Conservation (phyloP, 2,797 vertebrate genomes). For the Melopsittacus undulatus region DNA sequence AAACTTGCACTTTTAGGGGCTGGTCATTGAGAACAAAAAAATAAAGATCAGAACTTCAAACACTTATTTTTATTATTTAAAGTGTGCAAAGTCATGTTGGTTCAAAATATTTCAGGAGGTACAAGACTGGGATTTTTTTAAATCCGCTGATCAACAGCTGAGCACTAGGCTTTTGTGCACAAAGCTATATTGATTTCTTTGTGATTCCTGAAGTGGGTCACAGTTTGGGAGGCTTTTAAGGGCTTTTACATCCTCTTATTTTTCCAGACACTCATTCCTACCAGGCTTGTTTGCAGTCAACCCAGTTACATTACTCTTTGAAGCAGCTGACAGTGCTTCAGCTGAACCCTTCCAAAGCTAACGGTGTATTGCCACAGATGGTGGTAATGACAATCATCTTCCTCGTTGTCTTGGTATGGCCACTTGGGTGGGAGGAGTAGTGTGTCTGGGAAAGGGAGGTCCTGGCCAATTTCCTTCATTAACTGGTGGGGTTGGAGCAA, state of each 20-base stretch:
- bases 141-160: accelerated
- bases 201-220: neutral
- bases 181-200: neutral
- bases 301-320: accelerated
- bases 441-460: too few relatives aligned
- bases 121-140: neutral
- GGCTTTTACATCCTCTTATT: neutral
- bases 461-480: accelerated
- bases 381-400: neutral
- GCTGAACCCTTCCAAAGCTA: neutral
- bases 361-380: accelerated
- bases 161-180: accelerated
- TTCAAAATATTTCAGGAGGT: neutral
- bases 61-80: neutral
- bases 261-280: neutral
- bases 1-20: accelerated
- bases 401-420: accelerated
- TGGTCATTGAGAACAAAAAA: neutral
- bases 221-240: conserved; percentile 44
- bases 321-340: neutral
- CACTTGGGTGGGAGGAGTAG: neutral
- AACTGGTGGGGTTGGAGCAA: neutral
- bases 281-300: neutral
- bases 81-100: accelerated
- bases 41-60: neutral